phyloP scores from a whole-genome alignment of 2,797 vertebrate species.

The Benthosema pterotum region DNA sequence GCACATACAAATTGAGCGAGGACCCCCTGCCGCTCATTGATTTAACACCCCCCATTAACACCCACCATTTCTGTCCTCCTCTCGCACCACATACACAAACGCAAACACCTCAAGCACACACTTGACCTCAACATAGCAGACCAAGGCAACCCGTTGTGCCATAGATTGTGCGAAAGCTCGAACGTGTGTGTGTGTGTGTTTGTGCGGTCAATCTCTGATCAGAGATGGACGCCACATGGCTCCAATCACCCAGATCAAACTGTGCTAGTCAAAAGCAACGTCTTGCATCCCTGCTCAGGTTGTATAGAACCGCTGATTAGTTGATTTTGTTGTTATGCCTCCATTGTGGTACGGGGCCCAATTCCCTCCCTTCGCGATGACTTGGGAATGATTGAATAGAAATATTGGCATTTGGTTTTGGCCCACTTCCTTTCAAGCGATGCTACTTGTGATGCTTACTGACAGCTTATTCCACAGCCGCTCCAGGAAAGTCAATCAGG shows the following conservation, averaged over 20 bases:
- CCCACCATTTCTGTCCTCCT: constrained; percentile 20
- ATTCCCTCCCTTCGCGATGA: too few relatives aligned
- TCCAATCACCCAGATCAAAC: constrained; percentile 61
- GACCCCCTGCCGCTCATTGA: constrained; percentile 62
- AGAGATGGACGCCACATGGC: constrained; percentile 54
- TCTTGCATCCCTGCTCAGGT: constrained; percentile 41
- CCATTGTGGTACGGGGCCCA: too few relatives aligned
- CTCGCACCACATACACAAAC: constrained; percentile 36
- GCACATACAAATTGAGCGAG: constrained; percentile 57
- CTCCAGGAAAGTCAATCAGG: too few relatives aligned
- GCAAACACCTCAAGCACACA: constrained; percentile 36
- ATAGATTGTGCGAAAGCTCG: constrained; percentile 17
- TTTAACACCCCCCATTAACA: constrained; percentile 49
- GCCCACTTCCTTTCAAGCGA: too few relatives aligned
- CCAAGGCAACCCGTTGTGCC: constrained; percentile 28
- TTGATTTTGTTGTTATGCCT: constrained; percentile 27
- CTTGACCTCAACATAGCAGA: constrained; percentile 55
- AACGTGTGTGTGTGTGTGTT: constrained; percentile 13
- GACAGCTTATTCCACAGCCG: too few relatives aligned
- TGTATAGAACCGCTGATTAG: constrained; percentile 53
- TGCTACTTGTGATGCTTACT: too few relatives aligned
- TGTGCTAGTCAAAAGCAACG: constrained; percentile 43
- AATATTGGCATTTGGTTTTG: too few relatives aligned
- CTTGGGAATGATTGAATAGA: too few relatives aligned
- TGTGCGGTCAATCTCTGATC: constrained; percentile 53